Evolutionary conservation across 2,888 invertebrate species (phyloP).

Genomic region (Acanthosoma haemorrhoidale): DNA sequence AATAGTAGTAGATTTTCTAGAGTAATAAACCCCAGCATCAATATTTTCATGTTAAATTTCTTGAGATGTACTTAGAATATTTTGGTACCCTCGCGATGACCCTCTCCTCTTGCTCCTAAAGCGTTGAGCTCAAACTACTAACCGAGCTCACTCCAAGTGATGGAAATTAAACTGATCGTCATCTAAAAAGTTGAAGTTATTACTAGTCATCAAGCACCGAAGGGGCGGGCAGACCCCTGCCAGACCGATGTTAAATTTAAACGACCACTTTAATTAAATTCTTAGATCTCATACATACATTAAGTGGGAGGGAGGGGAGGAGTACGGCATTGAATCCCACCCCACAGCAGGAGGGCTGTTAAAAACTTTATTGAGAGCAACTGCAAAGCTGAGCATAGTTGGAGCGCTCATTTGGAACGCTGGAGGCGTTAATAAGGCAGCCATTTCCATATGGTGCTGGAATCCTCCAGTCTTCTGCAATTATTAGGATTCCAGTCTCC

Average conservation of each 20-base stretch:
- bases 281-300: neutral
- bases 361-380: conserved; percentile 10
- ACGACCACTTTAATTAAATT: neutral
- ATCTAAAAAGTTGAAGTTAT: too few relatives aligned
- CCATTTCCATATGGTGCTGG: neutral
- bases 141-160: too few relatives aligned
- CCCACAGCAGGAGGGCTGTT: neutral
- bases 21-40: too few relatives aligned
- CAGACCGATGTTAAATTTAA: neutral
- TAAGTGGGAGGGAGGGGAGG: neutral
- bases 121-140: too few relatives aligned
- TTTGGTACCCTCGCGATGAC: too few relatives aligned
- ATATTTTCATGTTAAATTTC: too few relatives aligned
- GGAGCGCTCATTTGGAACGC: neutral
- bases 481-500: neutral
- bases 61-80: too few relatives aligned
- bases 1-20: too few relatives aligned
- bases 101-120: too few relatives aligned
- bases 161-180: too few relatives aligned
- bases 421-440: neutral
- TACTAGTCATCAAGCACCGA: too few relatives aligned
- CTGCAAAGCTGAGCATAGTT: conserved; percentile 2
- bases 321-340: too few relatives aligned
- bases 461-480: neutral
- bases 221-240: neutral